Percentiles rank a stretch among this genome's conserved stretches.
These are phyloP conservation scores for Blastobasis lacticolella DNA, from an alignment of 2,888 invertebrate species.

Conservation along the genomic window DNA sequence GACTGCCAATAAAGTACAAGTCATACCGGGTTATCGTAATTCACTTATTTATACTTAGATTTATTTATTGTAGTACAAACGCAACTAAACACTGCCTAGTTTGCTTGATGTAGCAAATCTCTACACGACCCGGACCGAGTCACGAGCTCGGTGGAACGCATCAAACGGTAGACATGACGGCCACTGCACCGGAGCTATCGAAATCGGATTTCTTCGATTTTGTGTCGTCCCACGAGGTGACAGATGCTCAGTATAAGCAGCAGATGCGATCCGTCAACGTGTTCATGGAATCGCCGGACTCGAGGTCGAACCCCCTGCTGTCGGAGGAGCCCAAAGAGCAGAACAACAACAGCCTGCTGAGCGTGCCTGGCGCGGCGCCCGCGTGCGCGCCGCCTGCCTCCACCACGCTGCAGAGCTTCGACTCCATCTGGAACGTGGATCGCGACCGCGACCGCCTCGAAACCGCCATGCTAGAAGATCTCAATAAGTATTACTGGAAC, in stretches of 20 bases:
- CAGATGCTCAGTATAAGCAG: conserved; percentile 80
- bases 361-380: conserved; percentile 37
- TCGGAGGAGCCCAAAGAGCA: conserved; percentile 73
- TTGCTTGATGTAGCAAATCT: conserved; percentile 44
- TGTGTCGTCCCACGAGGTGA: conserved; percentile 86
- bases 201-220: conserved; percentile 94
- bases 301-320: conserved; percentile 62
- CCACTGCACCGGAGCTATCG: conserved; percentile 88
- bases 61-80: conserved; percentile 69
- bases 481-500: conserved; percentile 89
- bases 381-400: conserved; percentile 57
- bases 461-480: conserved; percentile 85
- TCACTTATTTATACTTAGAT: conserved; percentile 59
- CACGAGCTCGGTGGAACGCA: conserved; percentile 55
- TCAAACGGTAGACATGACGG: conserved; percentile 86
- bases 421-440: conserved; percentile 80
- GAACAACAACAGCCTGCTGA: conserved; percentile 77
- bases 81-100: conserved; percentile 22
- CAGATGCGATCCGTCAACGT: conserved; percentile 81
- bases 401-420: conserved; percentile 68
- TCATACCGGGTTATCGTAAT: conserved; percentile 63
- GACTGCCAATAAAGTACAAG: conserved; percentile 73
- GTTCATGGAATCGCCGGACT: conserved; percentile 76
- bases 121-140: conserved; percentile 37
- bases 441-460: conserved; percentile 83